Percentiles rank a stretch among this genome's conserved stretches.
Conservation (phyloP, 1,140 invertebrate species). For the Caenorhabditis brenneri region DNA sequence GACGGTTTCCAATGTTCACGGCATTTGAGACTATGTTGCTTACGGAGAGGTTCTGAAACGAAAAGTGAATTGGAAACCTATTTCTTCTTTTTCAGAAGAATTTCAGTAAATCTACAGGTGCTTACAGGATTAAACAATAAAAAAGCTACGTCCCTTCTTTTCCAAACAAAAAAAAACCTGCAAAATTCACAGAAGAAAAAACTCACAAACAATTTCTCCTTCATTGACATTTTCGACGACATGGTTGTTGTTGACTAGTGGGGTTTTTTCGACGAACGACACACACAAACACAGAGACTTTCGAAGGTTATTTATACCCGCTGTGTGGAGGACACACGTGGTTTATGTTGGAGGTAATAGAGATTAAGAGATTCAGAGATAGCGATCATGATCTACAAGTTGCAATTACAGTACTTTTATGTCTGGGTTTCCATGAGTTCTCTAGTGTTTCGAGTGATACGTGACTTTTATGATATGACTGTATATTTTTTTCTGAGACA, state of each 20-base stretch:
- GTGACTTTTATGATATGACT: too few relatives aligned
- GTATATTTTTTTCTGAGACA: too few relatives aligned
- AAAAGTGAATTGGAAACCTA: too few relatives aligned
- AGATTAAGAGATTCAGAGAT: not conserved
- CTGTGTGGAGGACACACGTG: not conserved
- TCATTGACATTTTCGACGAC: not conserved
- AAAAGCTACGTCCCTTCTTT: too few relatives aligned
- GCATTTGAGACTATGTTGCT: constrained; percentile 7
- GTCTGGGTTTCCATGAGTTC: too few relatives aligned
- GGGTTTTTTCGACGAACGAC: too few relatives aligned
- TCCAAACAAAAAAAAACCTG: not conserved
- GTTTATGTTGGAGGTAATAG: not conserved
- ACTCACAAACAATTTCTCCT: constrained; percentile 6
- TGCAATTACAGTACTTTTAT: too few relatives aligned
- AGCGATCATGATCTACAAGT: not conserved
- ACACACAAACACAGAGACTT: too few relatives aligned
- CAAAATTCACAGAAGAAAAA: not conserved
- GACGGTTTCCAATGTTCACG: not conserved
- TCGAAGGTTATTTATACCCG: not conserved
- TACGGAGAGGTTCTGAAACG: constrained; percentile 13
- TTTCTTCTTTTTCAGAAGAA: too few relatives aligned
- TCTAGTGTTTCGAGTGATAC: too few relatives aligned
- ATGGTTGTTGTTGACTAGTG: not conserved
- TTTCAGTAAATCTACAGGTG: too few relatives aligned
- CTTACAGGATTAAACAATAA: too few relatives aligned